Base-by-base conservation (phyloP, 2,113 vertebrate genomes). In the Ammospiza caudacuta region DNA sequence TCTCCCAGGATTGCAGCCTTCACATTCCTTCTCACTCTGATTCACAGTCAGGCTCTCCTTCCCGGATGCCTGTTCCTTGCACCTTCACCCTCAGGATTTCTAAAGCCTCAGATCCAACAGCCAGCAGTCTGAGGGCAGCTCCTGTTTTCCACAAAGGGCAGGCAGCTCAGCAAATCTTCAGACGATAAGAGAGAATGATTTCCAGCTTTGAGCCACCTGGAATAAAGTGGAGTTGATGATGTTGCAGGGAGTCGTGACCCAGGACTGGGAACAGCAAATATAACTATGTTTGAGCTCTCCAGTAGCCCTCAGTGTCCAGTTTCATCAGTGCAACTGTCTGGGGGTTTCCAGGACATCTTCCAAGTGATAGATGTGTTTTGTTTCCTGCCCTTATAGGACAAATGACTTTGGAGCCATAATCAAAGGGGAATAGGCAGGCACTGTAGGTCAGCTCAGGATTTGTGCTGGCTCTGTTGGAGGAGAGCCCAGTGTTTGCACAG, bases 341-440 rank as follows among this genome's bases (percentile, higher is more conserved):
- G 89, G 87, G 91, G 49, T 89, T 90, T 80, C 58, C 57, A 84
- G 77, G 52, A 68, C 39, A 16, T 90, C 85, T 92, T 91, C 84
- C 59, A 68, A 83, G 75, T 91, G 91, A 94, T 75, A 52, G 59
- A 87, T 92, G 80, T 80, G 77, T 72, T 94, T 83, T 90, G 76
- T 94, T 94, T 89, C 55, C 54, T 85, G 74, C 77, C 68, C 67
- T 80, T 67, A 57, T 58, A 89, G 91, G 94, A 95, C 89, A 92
- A 90, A 92, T 82, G 52, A 68, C 63, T 90, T 89, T 0, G 27
- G 85, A 94, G 80, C 47, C 18, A 1, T 75, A 79, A 57, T 76
- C 88, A 72, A 82, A 69, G 83, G 47, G 91, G 79, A 92, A 47
- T 37, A 80, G 51, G 39, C 62, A 58, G 66, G 58, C 78, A 10